Evolutionary conservation across 2,113 vertebrate species (phyloP), one percentile per base, ranked within the genome.

Genomic region (Hypanus sabinus): DNA sequence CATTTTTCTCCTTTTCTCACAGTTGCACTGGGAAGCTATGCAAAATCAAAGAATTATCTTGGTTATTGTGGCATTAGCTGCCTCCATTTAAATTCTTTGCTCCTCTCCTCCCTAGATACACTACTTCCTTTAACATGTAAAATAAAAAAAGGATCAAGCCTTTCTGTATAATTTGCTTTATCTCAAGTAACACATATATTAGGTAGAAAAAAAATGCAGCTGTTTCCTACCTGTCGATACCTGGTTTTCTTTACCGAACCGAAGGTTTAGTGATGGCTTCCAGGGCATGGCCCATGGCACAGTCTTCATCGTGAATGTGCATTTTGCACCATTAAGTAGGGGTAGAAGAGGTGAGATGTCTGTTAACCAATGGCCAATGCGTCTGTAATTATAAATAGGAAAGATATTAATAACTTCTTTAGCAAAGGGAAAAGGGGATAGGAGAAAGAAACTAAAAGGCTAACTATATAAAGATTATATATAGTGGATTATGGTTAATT

Each of bases 251-350:
- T 94, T 38, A 73, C 95, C 96, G 95, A 97, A 97, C 36, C 97
- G 96, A 94, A 97, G 96, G 94, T 96, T 97, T 80, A 97, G 96
- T 75, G 97, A 96, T 10, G 94, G 94, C 20, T 96, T 62, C 97
- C 97, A 97, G 0, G 96, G 97, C 96, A 96, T 97, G 1, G 97
- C 97, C 97, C 97, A 97, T 0, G 96, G 96, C 18, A 93, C 96
- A 0, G 96, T 97, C 96, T 97, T 97, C 96, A 97, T 97, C 38
- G 96, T 97, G 90, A 97, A 95, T 33, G 95, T 95, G 83, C 97
- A 97, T 11, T 22, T 96, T 62, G 76, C 90, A 55, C 93, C 57
- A 94, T 96, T 96, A 95, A 97, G 95, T 94, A 97, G 94, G 1
- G 97, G 97, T 46, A 96, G 88, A 33, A 97, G 96, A 1, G 97